Evolutionary conservation across 2,888 invertebrate species (phyloP).

Genomic region (Leptopilina myrica): DNA sequence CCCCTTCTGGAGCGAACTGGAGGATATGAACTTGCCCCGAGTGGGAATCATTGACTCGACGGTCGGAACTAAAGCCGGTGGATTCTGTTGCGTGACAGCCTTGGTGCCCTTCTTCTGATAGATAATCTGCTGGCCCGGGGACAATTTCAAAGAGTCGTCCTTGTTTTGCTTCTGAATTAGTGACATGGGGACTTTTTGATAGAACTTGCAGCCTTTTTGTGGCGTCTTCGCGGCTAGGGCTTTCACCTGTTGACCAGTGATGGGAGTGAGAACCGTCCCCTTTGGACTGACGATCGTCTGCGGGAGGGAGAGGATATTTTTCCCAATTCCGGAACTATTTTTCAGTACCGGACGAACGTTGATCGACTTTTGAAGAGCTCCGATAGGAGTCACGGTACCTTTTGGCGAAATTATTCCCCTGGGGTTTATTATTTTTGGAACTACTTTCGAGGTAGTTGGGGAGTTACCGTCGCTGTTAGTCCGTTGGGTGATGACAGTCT

Average conservation of each 20-base stretch:
- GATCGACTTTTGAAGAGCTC: constrained; percentile 63
- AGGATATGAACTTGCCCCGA: constrained; percentile 52
- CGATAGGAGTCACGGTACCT: constrained; percentile 76
- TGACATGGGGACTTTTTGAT: constrained; percentile 65
- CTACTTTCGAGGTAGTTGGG: constrained; percentile 73
- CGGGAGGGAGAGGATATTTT: constrained; percentile 66
- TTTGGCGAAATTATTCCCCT: constrained; percentile 72
- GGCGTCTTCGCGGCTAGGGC: constrained; percentile 71
- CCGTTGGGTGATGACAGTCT: constrained; percentile 60
- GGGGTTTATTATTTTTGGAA: constrained; percentile 71
- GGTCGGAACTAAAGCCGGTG: constrained; percentile 57
- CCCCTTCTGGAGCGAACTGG: constrained; percentile 57
- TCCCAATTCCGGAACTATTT: constrained; percentile 54
- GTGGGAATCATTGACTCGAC: constrained; percentile 53
- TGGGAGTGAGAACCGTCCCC: constrained; percentile 72
- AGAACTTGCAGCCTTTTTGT: constrained; percentile 62
- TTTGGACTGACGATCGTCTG: constrained; percentile 67
- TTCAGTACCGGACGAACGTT: constrained; percentile 66
- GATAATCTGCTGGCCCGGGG: constrained; percentile 70
- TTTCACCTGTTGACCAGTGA: constrained; percentile 74
- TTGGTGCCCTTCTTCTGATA: constrained; percentile 64
- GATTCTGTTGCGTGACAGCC: constrained; percentile 58
- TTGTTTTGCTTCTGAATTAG: constrained; percentile 63
- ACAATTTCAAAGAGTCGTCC: constrained; percentile 71
- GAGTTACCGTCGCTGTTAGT: constrained; percentile 70